phyloP scores from a whole-genome alignment of 2,888 invertebrate species.

The Synergus laeviventris region DNA sequence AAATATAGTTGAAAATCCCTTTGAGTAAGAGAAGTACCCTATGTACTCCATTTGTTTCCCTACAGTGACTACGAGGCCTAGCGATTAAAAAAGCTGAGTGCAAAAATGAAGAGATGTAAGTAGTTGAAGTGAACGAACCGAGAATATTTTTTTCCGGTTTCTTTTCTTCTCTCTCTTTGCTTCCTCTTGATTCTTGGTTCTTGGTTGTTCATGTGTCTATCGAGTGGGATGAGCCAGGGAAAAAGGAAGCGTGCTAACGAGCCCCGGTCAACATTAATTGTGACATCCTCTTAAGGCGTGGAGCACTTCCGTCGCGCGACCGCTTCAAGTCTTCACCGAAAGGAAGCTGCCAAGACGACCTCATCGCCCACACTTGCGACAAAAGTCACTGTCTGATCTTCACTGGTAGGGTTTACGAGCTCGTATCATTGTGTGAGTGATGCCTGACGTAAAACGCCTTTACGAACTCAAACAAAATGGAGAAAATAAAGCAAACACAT shows the following conservation, averaged over 20 bases:
- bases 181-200: constrained; percentile 16
- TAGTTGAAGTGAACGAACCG: neutral
- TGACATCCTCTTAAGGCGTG: constrained; percentile 72
- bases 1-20: too few relatives aligned
- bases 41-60: too few relatives aligned
- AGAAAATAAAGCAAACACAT: constrained; percentile 25
- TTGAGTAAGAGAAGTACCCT: too few relatives aligned
- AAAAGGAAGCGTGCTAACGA: constrained; percentile 74
- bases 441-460: constrained; percentile 11
- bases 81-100: too few relatives aligned
- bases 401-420: constrained; percentile 21
- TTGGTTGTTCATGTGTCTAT: constrained; percentile 16
- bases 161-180: neutral
- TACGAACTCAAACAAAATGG: constrained; percentile 17
- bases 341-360: constrained; percentile 73
- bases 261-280: constrained; percentile 74
- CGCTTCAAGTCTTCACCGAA: constrained; percentile 60
- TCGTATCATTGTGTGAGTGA: constrained; percentile 20
- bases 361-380: constrained; percentile 66
- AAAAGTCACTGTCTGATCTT: constrained; percentile 27
- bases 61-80: too few relatives aligned
- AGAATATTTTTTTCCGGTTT: constrained; percentile 23
- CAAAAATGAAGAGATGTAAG: neutral
- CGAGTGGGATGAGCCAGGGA: constrained; percentile 52
- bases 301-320: constrained; percentile 59